A percentile compares a stretch with the other conserved stretches of the same genome.
These are phyloP conservation scores for Pristionchus arcanus DNA, from an alignment of 2,888 invertebrate genomes.

Conservation along the genomic window DNA sequence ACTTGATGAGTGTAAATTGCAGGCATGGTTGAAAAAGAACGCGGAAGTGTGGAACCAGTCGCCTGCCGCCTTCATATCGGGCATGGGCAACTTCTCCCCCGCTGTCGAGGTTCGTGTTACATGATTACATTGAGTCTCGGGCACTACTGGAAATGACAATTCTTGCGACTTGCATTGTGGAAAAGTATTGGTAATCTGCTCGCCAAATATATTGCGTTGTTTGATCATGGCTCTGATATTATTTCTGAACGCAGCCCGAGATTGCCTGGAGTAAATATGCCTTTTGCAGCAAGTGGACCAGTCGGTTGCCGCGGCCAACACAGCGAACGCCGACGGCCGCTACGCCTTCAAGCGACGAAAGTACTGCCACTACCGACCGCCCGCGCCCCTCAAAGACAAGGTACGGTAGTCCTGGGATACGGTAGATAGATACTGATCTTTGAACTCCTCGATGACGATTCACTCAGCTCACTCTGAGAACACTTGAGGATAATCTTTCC, in stretches of 20 bases:
- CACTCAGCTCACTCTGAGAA: slow-evolving; percentile 5
- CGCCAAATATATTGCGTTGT: no score
- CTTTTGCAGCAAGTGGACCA: slow-evolving; percentile 42
- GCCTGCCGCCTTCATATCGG: slow-evolving; percentile 62
- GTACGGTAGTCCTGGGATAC: slow-evolving; percentile 9
- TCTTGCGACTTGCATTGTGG: no score
- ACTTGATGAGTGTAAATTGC: not conserved
- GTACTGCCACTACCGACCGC: slow-evolving; percentile 67
- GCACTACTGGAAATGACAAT: no score
- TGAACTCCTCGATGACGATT: not conserved
- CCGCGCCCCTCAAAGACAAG: slow-evolving; percentile 44
- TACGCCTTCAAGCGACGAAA: slow-evolving; percentile 69
- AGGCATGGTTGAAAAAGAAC: slow-evolving; percentile 72
- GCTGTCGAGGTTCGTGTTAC: slow-evolving; percentile 55
- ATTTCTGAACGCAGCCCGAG: no score
- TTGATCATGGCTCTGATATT: no score
- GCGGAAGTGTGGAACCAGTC: slow-evolving; percentile 73
- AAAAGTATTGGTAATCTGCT: no score
- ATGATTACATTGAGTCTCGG: not conserved
- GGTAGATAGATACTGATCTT: not conserved
- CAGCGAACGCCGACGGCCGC: slow-evolving; percentile 64
- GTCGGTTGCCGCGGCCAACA: slow-evolving; percentile 39
- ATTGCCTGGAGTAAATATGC: not conserved
- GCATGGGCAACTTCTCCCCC: slow-evolving; percentile 58
- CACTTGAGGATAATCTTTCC: not conserved